Percentiles rank a stretch among this genome's conserved stretches.
Conservation (phyloP, 2,113 vertebrate species). For the Bos indicus region DNA sequence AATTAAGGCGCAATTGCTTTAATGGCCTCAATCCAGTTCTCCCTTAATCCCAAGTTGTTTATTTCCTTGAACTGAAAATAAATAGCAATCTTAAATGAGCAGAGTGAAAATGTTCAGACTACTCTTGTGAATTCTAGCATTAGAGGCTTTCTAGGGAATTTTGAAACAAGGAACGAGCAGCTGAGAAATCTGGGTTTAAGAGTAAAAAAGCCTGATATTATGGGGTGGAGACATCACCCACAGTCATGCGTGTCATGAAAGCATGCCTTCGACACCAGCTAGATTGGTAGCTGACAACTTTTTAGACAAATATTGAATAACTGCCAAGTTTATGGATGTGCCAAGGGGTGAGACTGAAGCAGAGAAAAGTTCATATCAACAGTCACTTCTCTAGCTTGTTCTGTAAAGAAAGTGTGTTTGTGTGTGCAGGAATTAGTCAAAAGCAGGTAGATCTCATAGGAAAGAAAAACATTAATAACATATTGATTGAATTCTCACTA, state of each 20-base stretch:
- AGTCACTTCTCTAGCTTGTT: not conserved
- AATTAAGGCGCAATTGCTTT: not conserved
- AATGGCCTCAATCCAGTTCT: not conserved
- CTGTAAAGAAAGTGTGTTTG: not conserved
- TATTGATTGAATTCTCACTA: not conserved
- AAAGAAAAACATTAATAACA: not conserved
- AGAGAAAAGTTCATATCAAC: not conserved
- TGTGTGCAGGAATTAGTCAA: fast-evolving
- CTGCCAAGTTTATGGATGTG: not conserved
- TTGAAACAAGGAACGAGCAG: not conserved
- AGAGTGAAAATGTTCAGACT: not conserved
- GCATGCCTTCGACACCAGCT: not conserved
- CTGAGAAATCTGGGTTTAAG: not conserved
- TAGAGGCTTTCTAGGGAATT: not conserved
- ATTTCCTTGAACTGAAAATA: not conserved
- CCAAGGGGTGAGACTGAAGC: not conserved
- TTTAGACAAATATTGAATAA: not conserved
- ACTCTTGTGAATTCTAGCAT: not conserved
- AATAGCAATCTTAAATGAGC: not conserved
- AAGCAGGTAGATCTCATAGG: not conserved
- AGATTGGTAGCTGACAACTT: not conserved
- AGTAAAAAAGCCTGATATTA: not conserved
- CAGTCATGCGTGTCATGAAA: fast-evolving
- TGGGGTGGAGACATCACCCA: not conserved
- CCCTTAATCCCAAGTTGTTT: not conserved